Evolutionary conservation across 1,140 invertebrate genomes (phyloP).

Genomic region (Bombus superbus): DNA sequence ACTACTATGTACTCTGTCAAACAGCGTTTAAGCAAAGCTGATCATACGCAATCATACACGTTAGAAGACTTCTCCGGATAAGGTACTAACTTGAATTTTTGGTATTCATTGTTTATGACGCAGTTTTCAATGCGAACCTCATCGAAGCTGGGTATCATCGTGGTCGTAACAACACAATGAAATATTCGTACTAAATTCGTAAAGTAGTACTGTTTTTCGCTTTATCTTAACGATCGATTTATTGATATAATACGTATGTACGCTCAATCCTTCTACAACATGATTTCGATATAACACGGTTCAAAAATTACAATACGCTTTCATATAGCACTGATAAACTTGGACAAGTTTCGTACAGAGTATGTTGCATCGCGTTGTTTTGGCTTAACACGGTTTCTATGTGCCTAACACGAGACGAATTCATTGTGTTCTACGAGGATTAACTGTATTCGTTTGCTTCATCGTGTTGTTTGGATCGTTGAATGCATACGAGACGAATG

Average conservation of each 20-base stretch:
- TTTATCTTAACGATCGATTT: not conserved
- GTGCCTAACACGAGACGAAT: no score
- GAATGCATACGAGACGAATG: not conserved
- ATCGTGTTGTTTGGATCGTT: not conserved
- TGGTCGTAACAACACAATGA: not conserved
- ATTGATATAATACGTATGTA: not conserved
- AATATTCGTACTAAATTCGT: slow-evolving; percentile 16
- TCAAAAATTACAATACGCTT: no score
- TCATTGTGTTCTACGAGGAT: no score
- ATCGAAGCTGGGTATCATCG: no score
- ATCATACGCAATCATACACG: not conserved
- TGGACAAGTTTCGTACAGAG: no score
- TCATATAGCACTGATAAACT: no score
- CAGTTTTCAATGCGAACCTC: not conserved
- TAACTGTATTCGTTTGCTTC: no score
- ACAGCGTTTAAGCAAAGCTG: not conserved
- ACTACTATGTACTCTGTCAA: no score
- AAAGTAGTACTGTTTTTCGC: not conserved
- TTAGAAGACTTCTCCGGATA: not conserved
- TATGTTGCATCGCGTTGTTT: no score
- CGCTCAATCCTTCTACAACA: no score
- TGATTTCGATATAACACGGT: no score
- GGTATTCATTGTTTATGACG: not conserved
- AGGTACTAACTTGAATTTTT: not conserved
- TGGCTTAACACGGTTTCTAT: no score